phyloP scores from a whole-genome alignment of 2,888 invertebrate genomes.

The Xylocampa areola region DNA sequence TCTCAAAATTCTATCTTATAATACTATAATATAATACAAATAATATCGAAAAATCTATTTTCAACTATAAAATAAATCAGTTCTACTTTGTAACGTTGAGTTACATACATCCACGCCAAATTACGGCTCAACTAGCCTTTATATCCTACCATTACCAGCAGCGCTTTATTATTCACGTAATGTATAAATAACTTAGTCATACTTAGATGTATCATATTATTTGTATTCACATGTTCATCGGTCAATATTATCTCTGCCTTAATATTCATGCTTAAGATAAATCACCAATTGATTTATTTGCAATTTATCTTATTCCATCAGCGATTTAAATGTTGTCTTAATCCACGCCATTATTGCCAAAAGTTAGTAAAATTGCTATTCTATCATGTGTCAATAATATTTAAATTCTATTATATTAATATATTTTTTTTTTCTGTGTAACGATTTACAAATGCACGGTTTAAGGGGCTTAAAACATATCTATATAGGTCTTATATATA shows the following conservation, averaged over 20 bases:
- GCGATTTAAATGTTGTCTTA: constrained; percentile 1
- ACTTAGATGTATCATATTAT: constrained; percentile 12
- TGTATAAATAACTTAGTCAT: constrained; percentile 6
- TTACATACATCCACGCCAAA: background rate
- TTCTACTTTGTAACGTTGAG: too few species aligned
- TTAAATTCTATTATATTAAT: too few species aligned
- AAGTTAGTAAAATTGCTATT: constrained; percentile 10
- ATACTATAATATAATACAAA: too few species aligned
- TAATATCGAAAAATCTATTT: too few species aligned
- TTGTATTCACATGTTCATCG: constrained; percentile 27
- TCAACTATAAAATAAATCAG: too few species aligned
- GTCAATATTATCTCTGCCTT: constrained; percentile 21
- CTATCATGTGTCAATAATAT: constrained; percentile 1
- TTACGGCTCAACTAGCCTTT: background rate
- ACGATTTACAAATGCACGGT: too few species aligned
- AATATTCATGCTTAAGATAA: background rate
- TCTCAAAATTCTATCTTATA: constrained; percentile 12
- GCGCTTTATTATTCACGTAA: constrained; percentile 10
- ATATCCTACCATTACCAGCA: constrained; percentile 1
- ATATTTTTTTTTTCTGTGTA: too few species aligned
- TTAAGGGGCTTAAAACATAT: too few species aligned
- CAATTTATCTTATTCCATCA: constrained; percentile 17
- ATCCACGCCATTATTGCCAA: constrained; percentile 8
- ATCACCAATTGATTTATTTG: too few species aligned
- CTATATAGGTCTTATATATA: too few species aligned